Percentiles rank a stretch among this genome's conserved stretches.
These are phyloP conservation scores for Nylanderia fulva DNA, from an alignment of 1,140 invertebrate genomes.

Conservation along the genomic window DNA sequence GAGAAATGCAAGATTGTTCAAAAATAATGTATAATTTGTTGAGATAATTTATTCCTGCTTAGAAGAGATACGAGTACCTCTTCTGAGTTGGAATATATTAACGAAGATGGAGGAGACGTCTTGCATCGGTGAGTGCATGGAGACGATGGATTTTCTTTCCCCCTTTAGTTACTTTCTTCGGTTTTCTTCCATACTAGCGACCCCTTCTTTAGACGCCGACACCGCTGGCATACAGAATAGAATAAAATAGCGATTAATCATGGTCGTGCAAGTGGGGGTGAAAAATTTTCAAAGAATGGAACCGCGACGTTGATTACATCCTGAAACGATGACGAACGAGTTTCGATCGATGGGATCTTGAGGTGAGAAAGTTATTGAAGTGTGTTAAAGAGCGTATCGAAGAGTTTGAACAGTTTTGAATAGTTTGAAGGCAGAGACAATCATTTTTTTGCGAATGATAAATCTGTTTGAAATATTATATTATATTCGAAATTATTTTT, in stretches of 20 bases:
- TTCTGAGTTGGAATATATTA: conserved; percentile 43
- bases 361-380: conserved; percentile 47
- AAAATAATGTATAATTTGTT: conserved; percentile 26
- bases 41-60: conserved; percentile 42
- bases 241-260: conserved; percentile 67
- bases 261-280: conserved; percentile 48
- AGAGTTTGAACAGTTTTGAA: conserved; percentile 38
- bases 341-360: conserved; percentile 36
- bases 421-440: not conserved
- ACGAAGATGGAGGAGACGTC: conserved; percentile 58
- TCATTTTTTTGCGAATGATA: conserved; percentile 8
- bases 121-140: conserved; percentile 54
- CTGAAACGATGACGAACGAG: conserved; percentile 63
- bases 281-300: conserved; percentile 64
- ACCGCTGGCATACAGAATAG: conserved; percentile 48
- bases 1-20: not conserved
- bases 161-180: conserved; percentile 44
- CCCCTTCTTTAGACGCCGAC: conserved; percentile 43
- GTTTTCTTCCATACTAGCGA: conserved; percentile 39
- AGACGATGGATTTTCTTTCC: conserved; percentile 63
- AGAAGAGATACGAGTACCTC: conserved; percentile 9
- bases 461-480: too few relatives aligned
- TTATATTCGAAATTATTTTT: too few relatives aligned
- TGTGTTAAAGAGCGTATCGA: conserved; percentile 31
- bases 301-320: conserved; percentile 62